Base-by-base conservation (phyloP, 2,888 invertebrate species). In the Mimumesa dahlbomi region DNA sequence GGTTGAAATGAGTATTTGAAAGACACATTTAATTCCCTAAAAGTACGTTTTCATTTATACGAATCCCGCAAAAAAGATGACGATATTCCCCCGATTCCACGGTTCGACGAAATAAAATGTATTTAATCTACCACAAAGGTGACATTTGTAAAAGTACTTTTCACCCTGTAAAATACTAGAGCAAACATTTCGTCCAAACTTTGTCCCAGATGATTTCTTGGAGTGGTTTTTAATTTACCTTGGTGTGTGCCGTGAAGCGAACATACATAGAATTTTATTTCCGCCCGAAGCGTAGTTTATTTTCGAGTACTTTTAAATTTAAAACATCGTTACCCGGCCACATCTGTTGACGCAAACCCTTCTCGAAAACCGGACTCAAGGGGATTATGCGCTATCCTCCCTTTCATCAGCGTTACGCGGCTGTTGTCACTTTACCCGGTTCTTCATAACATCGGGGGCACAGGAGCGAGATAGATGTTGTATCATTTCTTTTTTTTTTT, bases 391-490 rank as follows among this genome's bases (percentile, higher is more conserved):
- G 66, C 57, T 65, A 64, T 77, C 68, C 77, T 68, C 61, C 34
- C 71, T 77, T 77, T 77, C 78, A 72, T 77, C 77, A 66, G 58
- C 57, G 68, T 59, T 71, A 45, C 77, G 36, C 57, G 64, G 43
- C 68, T 64, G 69, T 73, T 69, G 73, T 70, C 76, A 62, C 67
- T 73, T 53, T 53, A 40, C 50, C 40, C 62, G 63, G 43, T 73
- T 69, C 76, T 45, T 59, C 69, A 5, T 72, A 46, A 53, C 58
- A 49, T 53, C 46, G 31, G 13, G 38, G 13, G 34, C 14, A 4
- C 6, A 16, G 3, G 22, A 6, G 61, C 11, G 52, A 74, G 56
- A 66, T 22, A 31, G 64, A 34, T 14, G 63, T 45, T 43, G 18
- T 14, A 56, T 43, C 13, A 31, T 31, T 46, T 18, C 29, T 40